Evolutionary conservation across 1,140 invertebrate genomes (phyloP).

Genomic region (Diplogasteroides magnus): DNA sequence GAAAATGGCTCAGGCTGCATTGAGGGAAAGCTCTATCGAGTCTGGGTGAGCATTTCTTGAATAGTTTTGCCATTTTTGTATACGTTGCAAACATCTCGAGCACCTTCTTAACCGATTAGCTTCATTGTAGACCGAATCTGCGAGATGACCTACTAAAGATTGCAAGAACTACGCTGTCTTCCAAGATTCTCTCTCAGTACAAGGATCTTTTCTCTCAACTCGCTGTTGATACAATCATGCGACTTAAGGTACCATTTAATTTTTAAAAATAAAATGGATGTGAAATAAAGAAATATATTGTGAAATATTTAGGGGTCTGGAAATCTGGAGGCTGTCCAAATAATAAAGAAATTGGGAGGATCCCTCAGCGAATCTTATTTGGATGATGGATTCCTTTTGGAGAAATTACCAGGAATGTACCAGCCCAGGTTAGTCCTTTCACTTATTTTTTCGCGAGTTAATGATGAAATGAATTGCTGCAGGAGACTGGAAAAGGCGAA

Average conservation of each 20-base stretch:
- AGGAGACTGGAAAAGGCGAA: constrained; percentile 82
- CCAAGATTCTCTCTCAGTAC: constrained; percentile 94
- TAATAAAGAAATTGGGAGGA: constrained; percentile 92
- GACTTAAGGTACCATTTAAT: constrained; percentile 55
- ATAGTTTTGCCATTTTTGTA: constrained; percentile 19
- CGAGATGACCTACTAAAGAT: constrained; percentile 88
- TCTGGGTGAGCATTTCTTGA: constrained; percentile 62
- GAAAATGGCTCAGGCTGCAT: constrained; percentile 73
- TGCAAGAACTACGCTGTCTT: constrained; percentile 91
- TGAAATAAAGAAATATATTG: not conserved
- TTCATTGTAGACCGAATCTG: constrained; percentile 67
- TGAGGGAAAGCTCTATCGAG: constrained; percentile 72
- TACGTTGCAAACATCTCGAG: too few species aligned
- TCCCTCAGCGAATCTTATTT: constrained; percentile 88
- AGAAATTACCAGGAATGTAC: constrained; percentile 86
- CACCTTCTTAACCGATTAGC: constrained; percentile 2
- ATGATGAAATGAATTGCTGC: too few species aligned
- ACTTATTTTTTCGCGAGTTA: too few species aligned
- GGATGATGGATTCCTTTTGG: constrained; percentile 93
- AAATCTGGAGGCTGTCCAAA: constrained; percentile 90
- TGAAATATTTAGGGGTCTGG: constrained; percentile 74
- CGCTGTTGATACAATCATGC: constrained; percentile 86
- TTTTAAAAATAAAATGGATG: not conserved
- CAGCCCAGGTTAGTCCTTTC: too few species aligned
- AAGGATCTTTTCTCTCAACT: constrained; percentile 93